These are phyloP conservation scores for Crossocerus cetratus DNA, from an alignment of 2,888 invertebrate genomes.

Conservation along the genomic window DNA sequence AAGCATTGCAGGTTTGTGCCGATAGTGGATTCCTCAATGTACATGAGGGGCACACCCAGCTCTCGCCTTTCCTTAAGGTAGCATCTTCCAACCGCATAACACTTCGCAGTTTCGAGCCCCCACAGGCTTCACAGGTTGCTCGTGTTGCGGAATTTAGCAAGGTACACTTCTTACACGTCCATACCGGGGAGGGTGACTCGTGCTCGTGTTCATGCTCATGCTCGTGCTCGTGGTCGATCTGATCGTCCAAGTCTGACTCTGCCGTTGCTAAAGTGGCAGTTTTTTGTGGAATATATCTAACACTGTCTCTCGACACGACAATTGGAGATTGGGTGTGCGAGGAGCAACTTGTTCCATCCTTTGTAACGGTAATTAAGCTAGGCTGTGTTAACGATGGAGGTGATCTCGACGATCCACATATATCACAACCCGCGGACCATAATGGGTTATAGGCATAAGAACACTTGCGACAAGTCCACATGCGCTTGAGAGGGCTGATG, in stretches of 20 bases:
- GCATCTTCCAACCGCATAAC: slow-evolving; percentile 81
- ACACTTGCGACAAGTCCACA: slow-evolving; percentile 94
- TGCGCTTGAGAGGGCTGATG: slow-evolving; percentile 77
- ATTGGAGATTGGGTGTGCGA: slow-evolving; percentile 72
- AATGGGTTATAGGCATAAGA: slow-evolving; percentile 92
- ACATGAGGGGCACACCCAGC: slow-evolving; percentile 85
- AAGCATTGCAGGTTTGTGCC: slow-evolving; percentile 84
- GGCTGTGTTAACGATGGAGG: slow-evolving; percentile 82
- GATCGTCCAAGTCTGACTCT: slow-evolving; percentile 81
- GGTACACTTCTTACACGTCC: slow-evolving; percentile 94
- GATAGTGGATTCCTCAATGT: slow-evolving; percentile 89
- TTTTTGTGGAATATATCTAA: slow-evolving; percentile 76
- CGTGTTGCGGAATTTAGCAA: slow-evolving; percentile 86
- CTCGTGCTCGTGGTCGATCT: no score
- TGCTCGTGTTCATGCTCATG: no score
- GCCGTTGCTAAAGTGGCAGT: slow-evolving; percentile 72
- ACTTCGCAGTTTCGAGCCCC: slow-evolving; percentile 88
- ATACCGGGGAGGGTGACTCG: slow-evolving; percentile 75
- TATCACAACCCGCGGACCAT: slow-evolving; percentile 88
- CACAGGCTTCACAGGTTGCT: slow-evolving; percentile 90
- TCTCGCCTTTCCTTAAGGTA: slow-evolving; percentile 85
- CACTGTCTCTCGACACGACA: slow-evolving; percentile 74
- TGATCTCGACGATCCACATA: slow-evolving; percentile 85
- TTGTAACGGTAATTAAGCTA: slow-evolving; percentile 85
- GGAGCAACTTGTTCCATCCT: slow-evolving; percentile 74